Conservation (phyloP, 2,888 invertebrate genomes). For the Sarcophaga variegata region DNA sequence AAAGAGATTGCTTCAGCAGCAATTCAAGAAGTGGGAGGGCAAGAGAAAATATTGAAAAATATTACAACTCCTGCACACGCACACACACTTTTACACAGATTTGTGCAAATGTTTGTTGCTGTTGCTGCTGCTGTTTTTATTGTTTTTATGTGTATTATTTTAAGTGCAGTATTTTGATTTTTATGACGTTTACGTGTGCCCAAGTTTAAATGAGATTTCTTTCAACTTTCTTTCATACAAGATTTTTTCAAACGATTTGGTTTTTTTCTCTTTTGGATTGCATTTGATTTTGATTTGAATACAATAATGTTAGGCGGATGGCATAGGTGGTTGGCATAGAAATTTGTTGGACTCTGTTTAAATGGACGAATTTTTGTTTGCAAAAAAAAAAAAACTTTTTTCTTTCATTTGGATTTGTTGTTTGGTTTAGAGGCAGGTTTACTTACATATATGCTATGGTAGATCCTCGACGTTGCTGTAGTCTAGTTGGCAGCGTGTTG, state of each 20-base stretch:
- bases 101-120: constrained; percentile 14
- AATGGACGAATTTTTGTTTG: too few species aligned
- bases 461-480: too few species aligned
- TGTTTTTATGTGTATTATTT: constrained; percentile 12
- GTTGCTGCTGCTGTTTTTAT: constrained; percentile 2
- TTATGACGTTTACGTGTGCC: constrained; percentile 70
- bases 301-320: not conserved
- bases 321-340: too few species aligned
- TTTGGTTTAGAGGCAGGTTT: too few species aligned
- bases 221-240: constrained; percentile 8
- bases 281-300: constrained; percentile 15
- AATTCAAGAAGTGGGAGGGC: not conserved
- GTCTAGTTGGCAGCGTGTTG: too few species aligned
- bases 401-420: too few species aligned
- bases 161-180: constrained; percentile 66
- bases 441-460: too few species aligned
- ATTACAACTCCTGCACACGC: constrained; percentile 19
- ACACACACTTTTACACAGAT: not conserved
- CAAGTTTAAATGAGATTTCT: constrained; percentile 59
- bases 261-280: not conserved
- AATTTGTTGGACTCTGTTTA: too few species aligned
- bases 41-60: constrained; percentile 18
- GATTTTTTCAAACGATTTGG: constrained; percentile 38
- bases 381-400: too few species aligned
- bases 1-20: not conserved